phyloP scores from a whole-genome alignment of 2,888 invertebrate species.

The Drosophila recens region DNA sequence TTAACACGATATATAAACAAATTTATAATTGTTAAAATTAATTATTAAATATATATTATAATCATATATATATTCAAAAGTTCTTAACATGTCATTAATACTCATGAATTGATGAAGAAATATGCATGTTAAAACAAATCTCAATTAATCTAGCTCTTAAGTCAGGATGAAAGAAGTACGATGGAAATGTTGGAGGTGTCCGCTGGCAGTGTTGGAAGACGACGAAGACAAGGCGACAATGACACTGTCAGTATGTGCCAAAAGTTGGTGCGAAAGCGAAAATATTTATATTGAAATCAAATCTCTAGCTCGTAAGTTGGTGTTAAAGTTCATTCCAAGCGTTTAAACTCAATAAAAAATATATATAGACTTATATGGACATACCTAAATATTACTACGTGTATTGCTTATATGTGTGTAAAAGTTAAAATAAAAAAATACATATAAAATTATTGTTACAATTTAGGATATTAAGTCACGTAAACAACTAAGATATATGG shows the following conservation, averaged over 20 bases:
- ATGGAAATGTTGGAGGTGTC: not conserved
- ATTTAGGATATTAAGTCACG: constrained; percentile 73
- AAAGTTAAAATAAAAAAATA: constrained; percentile 52
- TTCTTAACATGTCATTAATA: constrained; percentile 40
- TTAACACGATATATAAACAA: constrained; percentile 36
- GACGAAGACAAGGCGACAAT: constrained; percentile 26
- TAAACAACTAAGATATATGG: constrained; percentile 72
- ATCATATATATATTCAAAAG: constrained; percentile 37
- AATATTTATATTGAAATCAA: constrained; percentile 47
- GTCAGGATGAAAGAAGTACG: constrained; percentile 14
- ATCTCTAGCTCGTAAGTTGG: constrained; percentile 69
- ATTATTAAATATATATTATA: constrained; percentile 38
- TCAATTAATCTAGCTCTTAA: constrained; percentile 64
- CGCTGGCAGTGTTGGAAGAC: constrained; percentile 52
- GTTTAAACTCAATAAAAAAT: constrained; percentile 63
- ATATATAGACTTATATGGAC: constrained; percentile 48
- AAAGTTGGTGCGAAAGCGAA: constrained; percentile 53
- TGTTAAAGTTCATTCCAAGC: constrained; percentile 73
- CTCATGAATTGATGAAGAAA: constrained; percentile 50
- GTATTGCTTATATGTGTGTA: constrained; percentile 75
- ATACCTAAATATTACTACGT: constrained; percentile 61
- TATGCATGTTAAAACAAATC: constrained; percentile 50
- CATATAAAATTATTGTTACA: constrained; percentile 71
- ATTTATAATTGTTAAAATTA: constrained; percentile 67
- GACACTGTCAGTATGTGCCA: constrained; percentile 62